These are phyloP conservation scores for Apoderus coryli DNA, from an alignment of 2,888 invertebrate genomes.

Conservation along the genomic window DNA sequence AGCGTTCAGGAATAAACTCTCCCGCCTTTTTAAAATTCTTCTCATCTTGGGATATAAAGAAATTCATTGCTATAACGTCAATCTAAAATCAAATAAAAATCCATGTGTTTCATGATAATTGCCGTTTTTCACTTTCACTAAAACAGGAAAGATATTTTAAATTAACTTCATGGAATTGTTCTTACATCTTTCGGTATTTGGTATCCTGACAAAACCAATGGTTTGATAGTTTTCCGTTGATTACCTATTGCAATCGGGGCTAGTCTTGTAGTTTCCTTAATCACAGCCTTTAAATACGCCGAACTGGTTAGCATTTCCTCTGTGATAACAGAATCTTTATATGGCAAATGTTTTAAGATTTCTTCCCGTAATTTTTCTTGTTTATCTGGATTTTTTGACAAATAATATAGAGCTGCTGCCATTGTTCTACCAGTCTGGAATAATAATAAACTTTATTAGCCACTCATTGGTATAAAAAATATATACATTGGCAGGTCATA, in stretches of 20 bases:
- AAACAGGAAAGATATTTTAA: background rate
- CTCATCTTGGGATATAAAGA: constrained; percentile 12
- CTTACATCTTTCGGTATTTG: constrained; percentile 30
- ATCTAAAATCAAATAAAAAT: constrained; percentile 18
- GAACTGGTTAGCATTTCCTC: constrained; percentile 28
- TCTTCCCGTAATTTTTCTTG: constrained; percentile 33
- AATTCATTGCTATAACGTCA: constrained; percentile 13
- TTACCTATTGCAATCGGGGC: constrained; percentile 22
- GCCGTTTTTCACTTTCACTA: no score
- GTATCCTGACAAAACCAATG: constrained; percentile 28
- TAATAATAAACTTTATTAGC: no score
- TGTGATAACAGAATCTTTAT: constrained; percentile 26
- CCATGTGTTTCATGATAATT: no score
- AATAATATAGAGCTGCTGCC: constrained; percentile 31
- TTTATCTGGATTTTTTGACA: constrained; percentile 31
- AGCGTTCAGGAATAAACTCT: constrained; percentile 26
- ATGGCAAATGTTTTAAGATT: constrained; percentile 22
- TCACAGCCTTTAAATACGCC: constrained; percentile 44
- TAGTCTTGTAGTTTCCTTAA: constrained; percentile 44
- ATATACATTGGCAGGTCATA: no score
- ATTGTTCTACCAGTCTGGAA: constrained; percentile 35
- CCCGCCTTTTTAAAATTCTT: constrained; percentile 17
- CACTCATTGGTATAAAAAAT: no score
- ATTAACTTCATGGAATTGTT: background rate
- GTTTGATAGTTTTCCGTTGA: constrained; percentile 22